phyloP scores from a whole-genome alignment of 2,113 vertebrate species.

The Leptobrachium leishanense region DNA sequence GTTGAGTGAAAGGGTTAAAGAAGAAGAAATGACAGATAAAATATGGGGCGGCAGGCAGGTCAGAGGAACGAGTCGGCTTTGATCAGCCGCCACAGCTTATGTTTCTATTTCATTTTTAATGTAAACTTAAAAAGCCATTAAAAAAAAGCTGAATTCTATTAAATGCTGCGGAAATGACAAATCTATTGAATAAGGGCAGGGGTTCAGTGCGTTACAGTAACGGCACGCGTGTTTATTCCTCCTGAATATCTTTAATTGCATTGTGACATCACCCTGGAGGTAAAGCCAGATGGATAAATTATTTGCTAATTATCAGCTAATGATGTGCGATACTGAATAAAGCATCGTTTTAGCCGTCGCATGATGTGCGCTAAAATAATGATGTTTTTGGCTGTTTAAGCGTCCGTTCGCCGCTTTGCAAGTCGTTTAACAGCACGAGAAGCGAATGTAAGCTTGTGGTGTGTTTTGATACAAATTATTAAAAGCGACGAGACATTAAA shows the following conservation, averaged over 20 bases:
- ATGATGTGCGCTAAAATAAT: conserved; percentile 24
- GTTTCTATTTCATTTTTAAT: not conserved
- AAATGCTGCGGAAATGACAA: conserved; percentile 2
- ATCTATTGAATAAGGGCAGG: not conserved
- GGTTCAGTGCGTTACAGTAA: conserved; percentile 14
- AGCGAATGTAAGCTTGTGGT: not conserved
- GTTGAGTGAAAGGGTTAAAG: too few species aligned
- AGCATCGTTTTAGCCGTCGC: conserved; percentile 2
- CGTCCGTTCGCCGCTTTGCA: not conserved
- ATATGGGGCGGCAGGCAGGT: too few species aligned
- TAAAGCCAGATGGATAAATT: conserved; percentile 30
- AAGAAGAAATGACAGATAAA: too few species aligned
- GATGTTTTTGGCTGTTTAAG: not conserved
- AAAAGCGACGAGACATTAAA: not conserved
- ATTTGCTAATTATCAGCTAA: conserved; percentile 31
- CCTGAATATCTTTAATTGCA: conserved; percentile 16
- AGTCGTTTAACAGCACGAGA: conserved; percentile 14
- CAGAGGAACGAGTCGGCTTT: too few species aligned
- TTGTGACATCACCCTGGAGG: conserved; percentile 20
- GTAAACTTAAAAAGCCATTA: not conserved
- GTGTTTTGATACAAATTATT: not conserved
- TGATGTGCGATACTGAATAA: conserved; percentile 4
- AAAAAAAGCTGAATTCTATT: not conserved
- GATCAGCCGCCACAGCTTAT: too few species aligned
- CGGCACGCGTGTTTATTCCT: not conserved